Conservation (phyloP, 1,140 invertebrate genomes). For the Stenopsyche tienmushanensis region DNA sequence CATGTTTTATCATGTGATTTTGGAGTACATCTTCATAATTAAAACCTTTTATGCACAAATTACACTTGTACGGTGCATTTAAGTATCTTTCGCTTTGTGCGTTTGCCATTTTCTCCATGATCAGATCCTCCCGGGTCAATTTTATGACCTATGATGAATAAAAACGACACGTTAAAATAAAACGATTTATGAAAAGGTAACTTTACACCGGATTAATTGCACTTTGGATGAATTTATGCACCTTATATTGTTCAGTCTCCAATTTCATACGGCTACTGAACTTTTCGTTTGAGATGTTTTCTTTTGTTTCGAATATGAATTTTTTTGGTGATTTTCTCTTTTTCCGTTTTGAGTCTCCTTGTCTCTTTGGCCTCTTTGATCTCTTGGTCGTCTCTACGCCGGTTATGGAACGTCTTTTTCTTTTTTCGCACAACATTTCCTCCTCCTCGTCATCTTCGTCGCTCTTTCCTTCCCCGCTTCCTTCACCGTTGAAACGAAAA, state of each 20-base stretch:
- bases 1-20: constrained; percentile 49
- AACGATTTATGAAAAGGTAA: too few relatives aligned
- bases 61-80: constrained; percentile 48
- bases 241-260: constrained; percentile 38
- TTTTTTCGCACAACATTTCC: constrained; percentile 2
- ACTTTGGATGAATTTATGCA: constrained; percentile 14
- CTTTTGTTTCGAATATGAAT: not conserved
- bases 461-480: not conserved
- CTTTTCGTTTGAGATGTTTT: constrained; percentile 3
- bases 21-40: constrained; percentile 52
- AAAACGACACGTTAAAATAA: too few relatives aligned
- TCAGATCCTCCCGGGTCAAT: constrained; percentile 31
- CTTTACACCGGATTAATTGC: too few relatives aligned
- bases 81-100: constrained; percentile 44
- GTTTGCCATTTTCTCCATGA: constrained; percentile 24
- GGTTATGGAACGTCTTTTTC: not conserved
- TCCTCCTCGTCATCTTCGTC: not conserved
- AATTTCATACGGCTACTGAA: constrained; percentile 32
- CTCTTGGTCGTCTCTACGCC: not conserved
- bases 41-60: constrained; percentile 50
- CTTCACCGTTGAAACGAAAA: not conserved
- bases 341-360: constrained; percentile 10
- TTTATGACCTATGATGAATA: constrained; percentile 29
- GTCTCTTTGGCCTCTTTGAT: constrained; percentile 1
- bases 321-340: constrained; percentile 9